These are phyloP conservation scores for Corythornis leucogaster DNA, from an alignment of 2,797 vertebrate species.

Conservation along the genomic window DNA sequence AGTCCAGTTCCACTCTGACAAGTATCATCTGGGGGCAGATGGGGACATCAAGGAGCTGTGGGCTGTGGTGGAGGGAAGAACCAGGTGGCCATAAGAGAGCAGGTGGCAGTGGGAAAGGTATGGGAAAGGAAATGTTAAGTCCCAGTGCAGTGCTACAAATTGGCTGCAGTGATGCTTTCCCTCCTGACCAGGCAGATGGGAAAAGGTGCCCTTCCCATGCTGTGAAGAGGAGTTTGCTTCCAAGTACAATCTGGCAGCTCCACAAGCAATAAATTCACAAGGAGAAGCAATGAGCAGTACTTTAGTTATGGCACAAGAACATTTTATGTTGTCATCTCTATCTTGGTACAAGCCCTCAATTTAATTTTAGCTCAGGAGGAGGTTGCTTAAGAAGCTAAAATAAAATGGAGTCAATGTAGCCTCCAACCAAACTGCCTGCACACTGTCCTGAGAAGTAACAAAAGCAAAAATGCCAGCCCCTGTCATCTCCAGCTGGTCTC, in stretches of 20 bases:
- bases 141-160: background rate
- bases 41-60: background rate
- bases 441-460: background rate
- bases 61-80: background rate
- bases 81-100: background rate
- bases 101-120: background rate
- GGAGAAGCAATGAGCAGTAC: background rate
- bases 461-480: fast-evolving
- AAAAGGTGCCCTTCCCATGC: conserved; percentile 24
- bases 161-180: background rate
- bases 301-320: background rate
- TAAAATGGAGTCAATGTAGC: background rate
- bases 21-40: background rate
- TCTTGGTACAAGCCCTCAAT: background rate
- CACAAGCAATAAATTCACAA: conserved; percentile 22
- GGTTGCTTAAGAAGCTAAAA: background rate
- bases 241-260: conserved; percentile 19
- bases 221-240: background rate
- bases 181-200: conserved; percentile 4
- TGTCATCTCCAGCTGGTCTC: background rate
- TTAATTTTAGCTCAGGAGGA: conserved; percentile 17
- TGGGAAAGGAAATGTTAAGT: background rate
- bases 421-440: background rate
- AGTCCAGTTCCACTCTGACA: background rate
- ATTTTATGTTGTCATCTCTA: background rate